These are phyloP conservation scores for Alcedo atthis DNA, from an alignment of 2,797 vertebrate genomes.

Conservation along the genomic window DNA sequence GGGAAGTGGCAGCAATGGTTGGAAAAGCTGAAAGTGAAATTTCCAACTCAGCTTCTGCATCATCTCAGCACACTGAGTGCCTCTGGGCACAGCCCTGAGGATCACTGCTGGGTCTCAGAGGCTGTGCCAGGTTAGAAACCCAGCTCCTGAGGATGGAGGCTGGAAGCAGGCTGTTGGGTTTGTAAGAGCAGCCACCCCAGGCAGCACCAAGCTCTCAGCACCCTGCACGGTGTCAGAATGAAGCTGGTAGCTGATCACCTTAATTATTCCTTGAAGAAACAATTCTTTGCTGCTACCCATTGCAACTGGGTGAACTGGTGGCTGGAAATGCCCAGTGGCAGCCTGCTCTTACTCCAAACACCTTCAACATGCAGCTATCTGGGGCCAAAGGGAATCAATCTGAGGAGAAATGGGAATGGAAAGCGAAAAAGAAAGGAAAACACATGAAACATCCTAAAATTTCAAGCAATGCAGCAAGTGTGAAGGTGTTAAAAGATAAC, in stretches of 20 bases:
- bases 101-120: neutral
- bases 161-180: neutral
- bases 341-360: neutral
- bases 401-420: neutral
- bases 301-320: neutral
- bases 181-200: neutral
- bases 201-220: neutral
- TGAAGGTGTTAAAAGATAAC: neutral
- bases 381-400: neutral
- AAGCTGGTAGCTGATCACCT: neutral
- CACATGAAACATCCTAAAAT: neutral
- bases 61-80: neutral
- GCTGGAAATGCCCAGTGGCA: neutral
- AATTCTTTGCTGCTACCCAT: neutral
- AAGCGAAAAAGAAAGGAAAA: neutral
- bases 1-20: neutral
- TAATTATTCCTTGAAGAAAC: neutral
- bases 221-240: accelerated
- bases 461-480: neutral
- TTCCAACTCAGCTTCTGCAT: neutral
- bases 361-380: neutral
- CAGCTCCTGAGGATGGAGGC: neutral
- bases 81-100: neutral
- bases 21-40: slow-evolving; percentile 37
- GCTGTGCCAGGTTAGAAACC: neutral